Base-by-base conservation (phyloP, 2,113 vertebrate species). In the Alethe diademata region DNA sequence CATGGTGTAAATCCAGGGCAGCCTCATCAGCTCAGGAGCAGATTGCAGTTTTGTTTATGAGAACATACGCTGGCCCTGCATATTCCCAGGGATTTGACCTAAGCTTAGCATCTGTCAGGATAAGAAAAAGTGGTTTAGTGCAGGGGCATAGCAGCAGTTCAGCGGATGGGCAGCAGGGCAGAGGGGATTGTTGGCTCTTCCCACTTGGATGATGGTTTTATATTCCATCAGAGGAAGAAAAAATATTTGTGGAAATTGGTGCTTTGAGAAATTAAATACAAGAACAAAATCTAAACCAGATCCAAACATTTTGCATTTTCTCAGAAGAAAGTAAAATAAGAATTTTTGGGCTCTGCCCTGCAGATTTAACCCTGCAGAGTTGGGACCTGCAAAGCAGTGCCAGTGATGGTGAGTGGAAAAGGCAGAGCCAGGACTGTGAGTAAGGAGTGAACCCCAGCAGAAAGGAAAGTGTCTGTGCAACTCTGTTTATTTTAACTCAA, bases 61-160 rank as follows among this genome's bases (percentile, higher is more conserved):
- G 91, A 91, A 38, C 93, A 72, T 78, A 66, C 40, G 22, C 69
- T 56, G 72, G 42, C 91, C 79, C 67, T 0, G 0, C 5, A 8
- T 47, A 62, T 67, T 95, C 74, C 90, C 90, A 17, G 70, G 93
- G 95, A 95, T 96, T 93, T 94, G 93, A 84, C 43, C 93, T 81
- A 51, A 95, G 91, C 88, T 80, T 5, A 86, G 86, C 95, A 93
- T 92, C 95, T 96, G 94, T 47, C 75, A 51, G 60, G 56, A 26
- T 70, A n/a, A 90, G 82, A n/a, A 82, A n/a, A 75, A 70, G 88
- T 35, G 80, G 60, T 81, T 95, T 51, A 74, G 61, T 81, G 90
- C 78, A 36, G 42, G 22, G 65, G 48, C 47, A 31, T 0, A 12
- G 84, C 1, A 22, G 81, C 57, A 22, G 85, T 36, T 85, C 36